A percentile compares a stretch with the other conserved stretches of the same genome.
Conservation (phyloP, 23 tunicate species). For the Styela plicata region DNA sequence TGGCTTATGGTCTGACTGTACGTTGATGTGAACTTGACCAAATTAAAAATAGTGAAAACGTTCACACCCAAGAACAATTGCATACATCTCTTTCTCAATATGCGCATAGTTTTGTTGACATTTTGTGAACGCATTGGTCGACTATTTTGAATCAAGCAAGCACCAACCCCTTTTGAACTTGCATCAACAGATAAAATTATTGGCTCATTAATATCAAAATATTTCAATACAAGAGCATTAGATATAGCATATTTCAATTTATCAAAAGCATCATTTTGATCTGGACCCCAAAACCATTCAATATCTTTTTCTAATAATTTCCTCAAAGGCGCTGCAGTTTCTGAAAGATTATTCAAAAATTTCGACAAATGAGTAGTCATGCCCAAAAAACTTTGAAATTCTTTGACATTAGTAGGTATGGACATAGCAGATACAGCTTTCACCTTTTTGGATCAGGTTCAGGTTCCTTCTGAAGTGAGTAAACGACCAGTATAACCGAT, state of each 20-base stretch:
- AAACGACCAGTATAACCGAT: too few relatives aligned
- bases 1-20: constrained; percentile 44
- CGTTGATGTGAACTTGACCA: neutral
- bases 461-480: too few relatives aligned
- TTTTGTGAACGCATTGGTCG: neutral
- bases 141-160: neutral
- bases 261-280: neutral
- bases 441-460: too few relatives aligned
- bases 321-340: too few relatives aligned
- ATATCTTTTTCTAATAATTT: neutral
- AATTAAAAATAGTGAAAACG: neutral
- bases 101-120: neutral
- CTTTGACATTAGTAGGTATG: too few relatives aligned
- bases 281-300: neutral
- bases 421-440: too few relatives aligned
- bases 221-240: constrained; percentile 9
- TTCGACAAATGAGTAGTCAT: too few relatives aligned
- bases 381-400: too few relatives aligned
- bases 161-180: neutral
- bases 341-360: too few relatives aligned
- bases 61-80: neutral
- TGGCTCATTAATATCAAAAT: constrained; percentile 6
- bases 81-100: neutral
- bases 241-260: neutral
- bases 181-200: neutral